Base-by-base conservation (phyloP, 2,888 invertebrate species). In the Lepetodrilus schrolli region DNA sequence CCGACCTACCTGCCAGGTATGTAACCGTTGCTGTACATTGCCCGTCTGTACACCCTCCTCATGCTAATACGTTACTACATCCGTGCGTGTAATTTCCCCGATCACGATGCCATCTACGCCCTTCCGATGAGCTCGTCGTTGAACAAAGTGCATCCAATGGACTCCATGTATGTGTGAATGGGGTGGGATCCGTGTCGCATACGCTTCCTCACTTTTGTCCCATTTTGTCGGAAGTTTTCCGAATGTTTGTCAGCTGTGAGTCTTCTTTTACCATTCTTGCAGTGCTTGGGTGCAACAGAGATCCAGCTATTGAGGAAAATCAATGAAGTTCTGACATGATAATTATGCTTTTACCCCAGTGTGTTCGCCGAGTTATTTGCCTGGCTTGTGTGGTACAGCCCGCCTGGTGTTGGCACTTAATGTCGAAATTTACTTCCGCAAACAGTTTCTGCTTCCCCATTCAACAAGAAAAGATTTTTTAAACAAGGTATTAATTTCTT, bases 321-420 rank as follows among this genome's bases (percentile, higher is more conserved):
- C 38, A 68, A 68, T 68, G 68, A 47, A 68, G 30, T 43, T 68
- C 68, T 30, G 68, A 68, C 68, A 68, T 68, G 68, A 68, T 68
- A 38, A 68, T 68, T 68, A 23, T 43, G 47, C 68, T 68, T 68
- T 47, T 47, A 43, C 58, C 68, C 43, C 23, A 30, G 58, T 30
- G 58, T 58, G 26, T n/a, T 34, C 10, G 21, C 4, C 30, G 13
- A 34, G 30, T 58, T 58, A 58, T 58, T n/a, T 58, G 58, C 26
- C 58, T 58, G 30, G 30, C 58, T 34, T 58, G 58, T 30, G 26
- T 34, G 13, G n/a, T n/a, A 17, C 26, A 26, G 58, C 58, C 34
- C 26, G 34, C 58, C 58, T 17, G 17, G 26, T 30, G 58, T 30
- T 58, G 58, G 58, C 34, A 58, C 34, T 58, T 58, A 58, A 58